Conservation (phyloP, 2,113 vertebrate species). For the Channa maculata region DNA sequence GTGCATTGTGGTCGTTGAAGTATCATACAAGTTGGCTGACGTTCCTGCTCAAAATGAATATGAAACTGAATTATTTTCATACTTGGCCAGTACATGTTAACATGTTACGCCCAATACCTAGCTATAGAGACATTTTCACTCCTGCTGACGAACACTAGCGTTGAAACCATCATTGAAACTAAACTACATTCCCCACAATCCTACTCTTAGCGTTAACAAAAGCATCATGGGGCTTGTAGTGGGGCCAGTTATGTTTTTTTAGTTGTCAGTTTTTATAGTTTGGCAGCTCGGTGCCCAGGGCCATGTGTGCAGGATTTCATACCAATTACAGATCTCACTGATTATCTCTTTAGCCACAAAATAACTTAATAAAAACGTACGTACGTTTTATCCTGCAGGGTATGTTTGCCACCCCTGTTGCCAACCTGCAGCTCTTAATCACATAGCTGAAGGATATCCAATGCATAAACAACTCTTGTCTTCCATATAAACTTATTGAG, state of each 20-base stretch:
- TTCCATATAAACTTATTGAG: slow-evolving; percentile 6
- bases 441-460: neutral
- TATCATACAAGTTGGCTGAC: neutral
- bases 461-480: slow-evolving; percentile 12
- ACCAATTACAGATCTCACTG: neutral
- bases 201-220: neutral
- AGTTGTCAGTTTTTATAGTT: neutral
- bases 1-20: slow-evolving; percentile 81
- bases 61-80: neutral
- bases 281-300: slow-evolving; percentile 11
- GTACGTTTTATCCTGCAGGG: slow-evolving; percentile 5
- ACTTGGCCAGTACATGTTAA: neutral
- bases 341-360: slow-evolving; percentile 5
- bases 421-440: neutral
- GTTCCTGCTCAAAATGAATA: accelerated
- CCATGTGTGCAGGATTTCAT: slow-evolving; percentile 10
- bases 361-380: slow-evolving; percentile 2
- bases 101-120: neutral
- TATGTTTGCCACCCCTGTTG: neutral
- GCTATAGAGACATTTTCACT: too few species aligned
- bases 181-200: slow-evolving; percentile 41
- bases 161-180: too few species aligned
- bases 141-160: too few species aligned
- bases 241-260: neutral
- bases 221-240: slow-evolving; percentile 47